Evolutionary conservation across 2,888 invertebrate species (phyloP).

Genomic region (Apodemia duryi): DNA sequence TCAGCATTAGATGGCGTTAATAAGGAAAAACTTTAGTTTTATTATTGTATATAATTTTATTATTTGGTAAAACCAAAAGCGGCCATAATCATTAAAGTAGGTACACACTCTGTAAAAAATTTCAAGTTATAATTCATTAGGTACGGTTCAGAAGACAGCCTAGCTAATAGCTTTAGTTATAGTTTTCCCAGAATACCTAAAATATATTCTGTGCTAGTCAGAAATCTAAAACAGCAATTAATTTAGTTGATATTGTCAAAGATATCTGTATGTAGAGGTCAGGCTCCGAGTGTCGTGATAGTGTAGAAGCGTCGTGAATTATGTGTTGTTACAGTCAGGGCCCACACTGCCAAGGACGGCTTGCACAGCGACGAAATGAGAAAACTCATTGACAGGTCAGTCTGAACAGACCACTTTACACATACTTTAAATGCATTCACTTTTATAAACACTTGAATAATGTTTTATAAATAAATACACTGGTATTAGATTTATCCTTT

Average conservation of each 20-base stretch:
- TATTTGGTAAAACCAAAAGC: no score
- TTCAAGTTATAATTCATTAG: no score
- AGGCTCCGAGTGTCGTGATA: constrained; percentile 61
- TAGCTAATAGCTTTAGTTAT: no score
- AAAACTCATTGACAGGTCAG: constrained; percentile 98
- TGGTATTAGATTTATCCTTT: not conserved
- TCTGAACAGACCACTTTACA: constrained; percentile 50
- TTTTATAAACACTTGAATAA: constrained; percentile 10
- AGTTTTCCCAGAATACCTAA: no score
- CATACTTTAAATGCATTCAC: constrained; percentile 8
- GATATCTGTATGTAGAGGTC: constrained; percentile 51
- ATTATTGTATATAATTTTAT: no score
- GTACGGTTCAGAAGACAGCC: no score
- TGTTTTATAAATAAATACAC: not conserved
- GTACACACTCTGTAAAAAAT: no score
- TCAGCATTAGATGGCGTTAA: no score
- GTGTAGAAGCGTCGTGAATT: constrained; percentile 75
- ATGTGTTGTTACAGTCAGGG: constrained; percentile 82
- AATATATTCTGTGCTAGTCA: not conserved
- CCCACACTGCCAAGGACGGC: constrained; percentile 90
- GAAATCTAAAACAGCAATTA: not conserved
- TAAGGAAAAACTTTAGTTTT: no score
- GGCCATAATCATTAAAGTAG: no score
- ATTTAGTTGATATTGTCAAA: constrained; percentile 45
- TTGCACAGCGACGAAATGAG: constrained; percentile 97